Evolutionary conservation across 2,888 invertebrate species (phyloP), one percentile per base, ranked within the genome.

Genomic region (Lasioglossum vierecki): DNA sequence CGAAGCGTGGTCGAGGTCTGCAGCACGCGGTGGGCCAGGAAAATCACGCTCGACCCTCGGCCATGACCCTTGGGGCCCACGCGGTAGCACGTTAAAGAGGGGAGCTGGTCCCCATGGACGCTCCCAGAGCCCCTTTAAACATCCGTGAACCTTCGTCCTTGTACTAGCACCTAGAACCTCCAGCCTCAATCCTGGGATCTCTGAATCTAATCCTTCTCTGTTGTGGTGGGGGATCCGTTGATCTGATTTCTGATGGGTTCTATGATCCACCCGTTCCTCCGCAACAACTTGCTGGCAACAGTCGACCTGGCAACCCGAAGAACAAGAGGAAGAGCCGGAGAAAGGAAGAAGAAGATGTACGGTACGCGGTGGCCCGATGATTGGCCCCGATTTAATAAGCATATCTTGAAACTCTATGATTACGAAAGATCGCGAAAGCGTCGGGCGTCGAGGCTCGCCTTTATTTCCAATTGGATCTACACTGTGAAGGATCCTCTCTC

Each of bases 321-420:
- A 53, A 53, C 49, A 53, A 22, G 53, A 8, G 22, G 8, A 53
- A 53, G 53, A 53, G 22, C 6, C 6, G 44, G 41, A 15, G 26
- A 35, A 18, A n/a, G 18, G 26, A 44, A 41, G 76, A 22, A 70
- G 74, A 70, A 79, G 72, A 39, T 76, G 53, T 53, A 53, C 22
- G 8, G 53, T 22, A 53, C 53, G 53, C 53, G 63, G 41, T 70
- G 86, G 79, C 35, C 46, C 70, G 82, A 82, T 80, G 87, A 90
- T 90, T 86, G 89, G 83, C 9, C 74, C 82, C 86, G 93, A 92
- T 92, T 92, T 93, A 93, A 93, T 92, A 93, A 92, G 92, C 91
- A 91, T 93, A 93, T 91, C 91, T 90, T 86, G 89, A 91, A 91
- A 92, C 90, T 92, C 91, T 92, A 90, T 92, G 91, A 92, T 92